These are phyloP conservation scores for Laspeyria flexula DNA, from an alignment of 2,888 invertebrate species.

Conservation along the genomic window DNA sequence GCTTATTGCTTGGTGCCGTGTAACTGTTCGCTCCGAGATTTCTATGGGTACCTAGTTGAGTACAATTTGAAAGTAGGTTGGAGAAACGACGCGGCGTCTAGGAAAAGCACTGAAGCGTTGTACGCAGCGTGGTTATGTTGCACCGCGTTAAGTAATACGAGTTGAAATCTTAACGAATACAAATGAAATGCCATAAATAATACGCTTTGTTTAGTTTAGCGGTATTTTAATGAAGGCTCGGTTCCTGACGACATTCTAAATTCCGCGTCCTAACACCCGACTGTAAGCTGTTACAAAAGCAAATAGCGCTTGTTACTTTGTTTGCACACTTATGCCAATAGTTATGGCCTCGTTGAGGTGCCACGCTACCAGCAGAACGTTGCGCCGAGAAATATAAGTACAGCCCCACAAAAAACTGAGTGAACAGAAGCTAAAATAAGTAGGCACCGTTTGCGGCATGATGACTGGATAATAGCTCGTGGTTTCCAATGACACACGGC, in stretches of 20 bases:
- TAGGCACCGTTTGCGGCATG: slow-evolving; percentile 51
- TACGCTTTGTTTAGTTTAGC: slow-evolving; percentile 43
- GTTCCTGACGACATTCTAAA: slow-evolving; percentile 53
- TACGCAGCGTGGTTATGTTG: slow-evolving; percentile 26
- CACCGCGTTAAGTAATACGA: slow-evolving; percentile 27
- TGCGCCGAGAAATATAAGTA: slow-evolving; percentile 30
- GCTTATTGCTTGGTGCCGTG: slow-evolving; percentile 20
- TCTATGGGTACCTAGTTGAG: slow-evolving; percentile 45
- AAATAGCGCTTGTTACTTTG: slow-evolving; percentile 65
- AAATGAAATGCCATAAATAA: slow-evolving; percentile 13
- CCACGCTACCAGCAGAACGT: slow-evolving; percentile 50
- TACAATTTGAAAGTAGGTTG: slow-evolving; percentile 61
- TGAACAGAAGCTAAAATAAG: slow-evolving; percentile 58
- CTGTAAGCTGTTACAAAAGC: slow-evolving; percentile 62
- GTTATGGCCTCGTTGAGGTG: slow-evolving; percentile 69
- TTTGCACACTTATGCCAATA: slow-evolving; percentile 70
- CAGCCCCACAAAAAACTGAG: slow-evolving; percentile 46
- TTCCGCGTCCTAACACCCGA: slow-evolving; percentile 59
- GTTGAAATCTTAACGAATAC: slow-evolving; percentile 14
- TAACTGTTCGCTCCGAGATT: slow-evolving; percentile 46
- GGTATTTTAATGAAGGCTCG: slow-evolving; percentile 48
- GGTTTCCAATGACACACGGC: slow-evolving; percentile 47
- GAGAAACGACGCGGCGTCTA: slow-evolving; percentile 51
- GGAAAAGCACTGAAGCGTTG: slow-evolving; percentile 54
- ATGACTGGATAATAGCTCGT: slow-evolving; percentile 51